A percentile compares a stretch with the other conserved stretches of the same genome.
phyloP scores from a whole-genome alignment of 2,888 invertebrate species.

The Matsumyia berberina region DNA sequence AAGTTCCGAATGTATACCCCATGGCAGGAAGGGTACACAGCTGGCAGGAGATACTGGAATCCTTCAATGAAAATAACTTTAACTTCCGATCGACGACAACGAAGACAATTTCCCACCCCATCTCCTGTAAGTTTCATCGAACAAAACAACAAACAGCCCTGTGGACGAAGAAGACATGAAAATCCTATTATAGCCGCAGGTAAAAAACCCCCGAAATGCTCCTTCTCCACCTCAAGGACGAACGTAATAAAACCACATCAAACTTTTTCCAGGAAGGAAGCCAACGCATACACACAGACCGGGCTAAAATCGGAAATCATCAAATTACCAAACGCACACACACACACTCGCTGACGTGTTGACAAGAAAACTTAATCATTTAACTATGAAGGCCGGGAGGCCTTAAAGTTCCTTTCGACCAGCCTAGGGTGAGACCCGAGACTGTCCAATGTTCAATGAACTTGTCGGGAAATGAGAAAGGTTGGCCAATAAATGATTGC shows the following conservation, averaged over 20 bases:
- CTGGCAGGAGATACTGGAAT: too few species aligned
- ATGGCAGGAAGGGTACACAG: slow-evolving; percentile 6
- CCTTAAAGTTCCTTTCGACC: slow-evolving; percentile 21
- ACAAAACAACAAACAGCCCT: not conserved
- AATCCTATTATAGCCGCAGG: slow-evolving; percentile 32
- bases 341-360: slow-evolving; percentile 40
- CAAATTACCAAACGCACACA: slow-evolving; percentile 52
- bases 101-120: slow-evolving; percentile 10
- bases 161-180: slow-evolving; percentile 16
- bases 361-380: slow-evolving; percentile 72
- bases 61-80: slow-evolving; percentile 48
- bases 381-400: slow-evolving; percentile 32
- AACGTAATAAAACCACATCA: slow-evolving; percentile 63
- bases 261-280: slow-evolving; percentile 68
- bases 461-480: slow-evolving; percentile 54
- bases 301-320: slow-evolving; percentile 63
- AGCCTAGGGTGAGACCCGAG: too few species aligned
- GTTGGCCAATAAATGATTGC: slow-evolving; percentile 56
- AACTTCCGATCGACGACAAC: slow-evolving; percentile 48
- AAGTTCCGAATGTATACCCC: slow-evolving; percentile 51
- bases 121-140: not conserved
- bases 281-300: not conserved
- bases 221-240: slow-evolving; percentile 25
- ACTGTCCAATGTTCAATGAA: slow-evolving; percentile 56
- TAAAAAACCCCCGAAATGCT: slow-evolving; percentile 1